Percentiles rank a stretch among this genome's conserved stretches.
These are phyloP conservation scores for Helogale parvula DNA, from an alignment of 2,113 vertebrate species.

Conservation along the genomic window DNA sequence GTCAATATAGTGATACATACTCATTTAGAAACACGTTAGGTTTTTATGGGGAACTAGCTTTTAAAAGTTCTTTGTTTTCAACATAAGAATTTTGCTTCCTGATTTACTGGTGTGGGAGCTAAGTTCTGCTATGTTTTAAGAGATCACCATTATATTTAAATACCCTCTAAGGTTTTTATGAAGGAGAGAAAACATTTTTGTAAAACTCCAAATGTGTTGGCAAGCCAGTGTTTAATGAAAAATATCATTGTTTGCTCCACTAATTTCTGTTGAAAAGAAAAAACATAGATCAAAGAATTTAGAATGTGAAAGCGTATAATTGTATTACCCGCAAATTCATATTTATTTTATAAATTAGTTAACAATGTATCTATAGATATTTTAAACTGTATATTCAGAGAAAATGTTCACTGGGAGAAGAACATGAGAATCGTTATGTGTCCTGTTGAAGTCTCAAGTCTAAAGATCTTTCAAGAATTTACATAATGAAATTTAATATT, in stretches of 20 bases:
- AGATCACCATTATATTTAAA: not conserved
- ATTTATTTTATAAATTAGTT: not conserved
- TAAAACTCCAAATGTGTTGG: not conserved
- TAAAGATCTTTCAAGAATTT: not conserved
- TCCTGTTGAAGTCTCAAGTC: not conserved
- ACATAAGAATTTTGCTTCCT: not conserved
- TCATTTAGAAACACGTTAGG: not conserved
- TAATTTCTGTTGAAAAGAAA: constrained; percentile 22
- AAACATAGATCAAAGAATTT: not conserved
- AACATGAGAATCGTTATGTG: not conserved
- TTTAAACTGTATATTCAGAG: constrained; percentile 14
- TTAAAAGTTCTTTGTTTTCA: constrained; percentile 1
- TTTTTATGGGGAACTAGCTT: not conserved
- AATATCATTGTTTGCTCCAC: not conserved
- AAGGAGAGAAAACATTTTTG: not conserved
- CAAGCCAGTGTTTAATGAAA: not conserved
- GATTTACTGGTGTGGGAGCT: not conserved
- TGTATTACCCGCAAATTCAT: not conserved
- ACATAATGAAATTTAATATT: not conserved
- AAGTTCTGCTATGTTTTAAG: not conserved
- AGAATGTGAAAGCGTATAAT: not conserved
- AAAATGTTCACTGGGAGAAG: not conserved
- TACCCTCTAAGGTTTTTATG: not conserved
- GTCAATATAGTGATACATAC: not conserved
- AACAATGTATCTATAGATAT: not conserved